These are phyloP conservation scores for Cydia fagiglandana DNA, from an alignment of 1,140 invertebrate species.

Conservation along the genomic window DNA sequence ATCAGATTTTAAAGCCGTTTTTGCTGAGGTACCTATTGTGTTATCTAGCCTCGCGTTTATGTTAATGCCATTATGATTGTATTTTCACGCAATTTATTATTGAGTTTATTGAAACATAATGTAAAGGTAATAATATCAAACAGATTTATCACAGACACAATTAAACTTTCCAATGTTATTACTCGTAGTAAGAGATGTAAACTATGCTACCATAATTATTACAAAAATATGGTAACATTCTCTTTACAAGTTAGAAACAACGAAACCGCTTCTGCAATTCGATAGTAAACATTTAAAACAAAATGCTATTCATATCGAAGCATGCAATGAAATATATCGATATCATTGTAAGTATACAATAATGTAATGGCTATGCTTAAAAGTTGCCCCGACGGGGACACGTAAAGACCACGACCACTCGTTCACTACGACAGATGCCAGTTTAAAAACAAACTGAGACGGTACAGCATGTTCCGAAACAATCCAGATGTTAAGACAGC, in stretches of 20 bases:
- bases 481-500: conserved; percentile 69
- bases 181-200: no score
- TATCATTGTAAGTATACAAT: background rate
- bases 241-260: no score
- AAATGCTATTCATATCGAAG: background rate
- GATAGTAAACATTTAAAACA: background rate
- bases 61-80: no score
- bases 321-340: background rate
- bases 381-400: conserved; percentile 23
- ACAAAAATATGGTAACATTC: no score
- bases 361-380: conserved; percentile 4
- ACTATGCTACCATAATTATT: no score
- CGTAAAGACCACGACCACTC: conserved; percentile 37
- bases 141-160: no score
- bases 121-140: no score
- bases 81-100: no score
- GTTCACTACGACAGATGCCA: conserved; percentile 45
- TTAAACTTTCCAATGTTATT: no score
- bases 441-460: conserved; percentile 62
- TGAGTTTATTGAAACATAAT: no score
- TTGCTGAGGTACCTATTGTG: background rate
- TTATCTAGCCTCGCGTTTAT: no score
- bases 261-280: background rate
- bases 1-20: background rate
- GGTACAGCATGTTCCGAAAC: conserved; percentile 60